Evolutionary conservation across 2,113 vertebrate genomes (phyloP).

Genomic region (Myiozetetes cayanensis): DNA sequence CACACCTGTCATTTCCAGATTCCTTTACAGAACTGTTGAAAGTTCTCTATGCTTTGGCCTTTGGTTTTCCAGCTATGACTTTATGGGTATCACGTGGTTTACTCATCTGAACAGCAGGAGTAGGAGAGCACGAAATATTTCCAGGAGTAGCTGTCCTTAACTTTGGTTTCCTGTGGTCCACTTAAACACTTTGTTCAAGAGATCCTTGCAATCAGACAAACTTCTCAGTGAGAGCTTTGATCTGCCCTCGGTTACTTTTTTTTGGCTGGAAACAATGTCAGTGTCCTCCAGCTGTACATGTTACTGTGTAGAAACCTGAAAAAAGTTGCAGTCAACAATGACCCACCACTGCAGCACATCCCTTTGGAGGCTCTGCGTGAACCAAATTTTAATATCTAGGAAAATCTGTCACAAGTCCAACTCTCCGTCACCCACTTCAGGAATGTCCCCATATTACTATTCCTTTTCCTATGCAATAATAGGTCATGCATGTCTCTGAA

Average conservation of each 20-base stretch:
- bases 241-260: not conserved
- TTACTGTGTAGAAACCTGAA: not conserved
- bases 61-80: not conserved
- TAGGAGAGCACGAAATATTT: not conserved
- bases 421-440: not conserved
- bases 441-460: not conserved
- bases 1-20: not conserved
- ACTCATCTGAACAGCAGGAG: not conserved
- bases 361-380: not conserved
- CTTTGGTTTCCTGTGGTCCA: accelerated
- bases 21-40: not conserved
- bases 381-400: not conserved
- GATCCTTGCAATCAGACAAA: not conserved
- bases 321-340: not conserved
- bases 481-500: not conserved
- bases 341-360: not conserved
- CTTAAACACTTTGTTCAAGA: not conserved
- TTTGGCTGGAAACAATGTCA: not conserved
- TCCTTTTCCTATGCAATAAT: not conserved
- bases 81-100: not conserved
- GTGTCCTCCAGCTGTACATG: accelerated
- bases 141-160: not conserved
- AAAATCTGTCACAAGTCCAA: not conserved
- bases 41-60: not conserved
- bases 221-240: not conserved